Base-by-base conservation (phyloP, 2,888 invertebrate genomes). In the Catocala fraxini region DNA sequence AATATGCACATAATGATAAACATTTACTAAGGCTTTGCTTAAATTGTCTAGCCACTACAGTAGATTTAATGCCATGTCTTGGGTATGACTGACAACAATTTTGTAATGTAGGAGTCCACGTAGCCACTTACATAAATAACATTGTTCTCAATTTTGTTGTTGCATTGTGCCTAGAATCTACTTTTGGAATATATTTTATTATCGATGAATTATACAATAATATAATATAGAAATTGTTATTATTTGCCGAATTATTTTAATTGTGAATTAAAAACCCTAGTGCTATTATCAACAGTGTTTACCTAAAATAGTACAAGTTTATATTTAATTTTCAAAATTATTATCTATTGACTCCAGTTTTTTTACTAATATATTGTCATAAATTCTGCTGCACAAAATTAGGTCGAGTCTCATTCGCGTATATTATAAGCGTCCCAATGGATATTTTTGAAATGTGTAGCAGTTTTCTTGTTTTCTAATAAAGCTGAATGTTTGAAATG, bases 371-470 rank as follows among this genome's bases (percentile, higher is more conserved):
- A 54, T 63, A 63, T 65, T 63, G 52, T 65, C 54, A 68, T 59
- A 61, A 25, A 72, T 70, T 76, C 80, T 85, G 85, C 85, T 87
- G 84, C 85, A 87, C 83, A 84, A 81, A 82, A 79, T 79, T 75
- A 77, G 47, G 62, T 70, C 42, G 71, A 71, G 75, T 75, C 70
- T 76, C 72, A 75, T 77, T 77, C 60, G 64, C 67, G 72, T 70
- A 72, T 74, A 76, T 64, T 68, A 69, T 68, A 67, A 70, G 71
- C 56, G 81, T 90, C 90, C 89, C 89, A 89, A 88, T 90, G 88
- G 84, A 86, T 87, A 70, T 80, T 81, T 83, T 85, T 81, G 73
- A 83, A 85, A 82, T 83, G 83, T 87, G 86, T 89, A 88, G 88
- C 86, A 87, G 84, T 86, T 84, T 84, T 82, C 80, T 85, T 80